Evolutionary conservation across 1,140 invertebrate species (phyloP).

Genomic region (Rhopalosiphum maidis): DNA sequence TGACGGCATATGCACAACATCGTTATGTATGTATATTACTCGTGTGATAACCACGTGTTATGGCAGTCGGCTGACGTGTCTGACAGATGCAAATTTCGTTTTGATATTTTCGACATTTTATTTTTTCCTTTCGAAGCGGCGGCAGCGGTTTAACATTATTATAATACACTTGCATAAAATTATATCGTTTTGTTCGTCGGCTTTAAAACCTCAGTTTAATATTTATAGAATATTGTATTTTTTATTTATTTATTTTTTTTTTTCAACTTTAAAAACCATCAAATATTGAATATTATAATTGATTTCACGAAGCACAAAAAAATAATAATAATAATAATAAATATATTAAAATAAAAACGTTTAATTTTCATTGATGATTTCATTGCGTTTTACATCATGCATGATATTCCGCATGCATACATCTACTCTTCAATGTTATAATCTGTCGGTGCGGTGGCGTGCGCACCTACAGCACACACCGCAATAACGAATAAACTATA

Average conservation of each 20-base stretch:
- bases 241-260: not conserved
- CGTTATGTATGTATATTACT: not conserved
- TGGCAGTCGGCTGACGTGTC: not conserved
- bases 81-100: not conserved
- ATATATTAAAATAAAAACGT: not conserved
- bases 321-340: not conserved
- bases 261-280: not conserved
- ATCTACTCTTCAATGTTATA: not conserved
- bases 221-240: too few species aligned
- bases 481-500: not conserved
- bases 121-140: not conserved
- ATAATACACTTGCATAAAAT: not conserved
- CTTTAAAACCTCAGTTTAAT: too few species aligned
- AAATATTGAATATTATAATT: not conserved
- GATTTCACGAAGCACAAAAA: not conserved
- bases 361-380: not conserved
- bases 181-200: too few species aligned
- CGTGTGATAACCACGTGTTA: not conserved
- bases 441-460: not conserved
- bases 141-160: not conserved
- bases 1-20: not conserved
- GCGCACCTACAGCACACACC: not conserved
- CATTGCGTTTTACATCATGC: not conserved
- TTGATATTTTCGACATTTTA: not conserved
- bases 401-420: not conserved